phyloP scores from a whole-genome alignment of 2,113 vertebrate genomes.

The Seriola dumerili region DNA sequence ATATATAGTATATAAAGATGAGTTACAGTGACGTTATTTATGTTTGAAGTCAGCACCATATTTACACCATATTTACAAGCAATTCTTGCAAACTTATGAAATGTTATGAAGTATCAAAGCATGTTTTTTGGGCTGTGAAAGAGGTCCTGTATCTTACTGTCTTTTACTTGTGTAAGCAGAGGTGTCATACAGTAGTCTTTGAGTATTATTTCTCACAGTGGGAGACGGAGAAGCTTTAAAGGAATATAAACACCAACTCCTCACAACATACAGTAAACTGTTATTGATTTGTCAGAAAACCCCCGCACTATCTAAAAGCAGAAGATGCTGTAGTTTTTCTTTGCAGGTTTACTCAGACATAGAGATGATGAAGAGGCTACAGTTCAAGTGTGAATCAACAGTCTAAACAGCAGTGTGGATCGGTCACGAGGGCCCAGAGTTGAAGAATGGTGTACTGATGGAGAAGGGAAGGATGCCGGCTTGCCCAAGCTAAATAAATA shows the following conservation, averaged over 20 bases:
- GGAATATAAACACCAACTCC: conserved; percentile 8
- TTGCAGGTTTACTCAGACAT: background rate
- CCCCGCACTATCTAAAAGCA: background rate
- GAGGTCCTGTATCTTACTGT: too few relatives aligned
- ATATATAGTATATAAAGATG: too few relatives aligned
- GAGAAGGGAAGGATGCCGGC: conserved; percentile 31
- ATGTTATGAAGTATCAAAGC: too few relatives aligned
- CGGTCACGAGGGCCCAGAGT: background rate
- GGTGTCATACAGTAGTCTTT: conserved; percentile 1
- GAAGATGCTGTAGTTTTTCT: background rate
- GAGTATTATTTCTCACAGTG: conserved; percentile 20
- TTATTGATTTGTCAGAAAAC: conserved; percentile 8
- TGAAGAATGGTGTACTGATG: conserved; percentile 12
- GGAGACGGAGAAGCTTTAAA: conserved; percentile 9
- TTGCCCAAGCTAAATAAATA: conserved; percentile 63
- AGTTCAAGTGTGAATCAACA: conserved; percentile 21
- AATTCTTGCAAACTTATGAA: too few relatives aligned
- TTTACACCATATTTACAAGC: too few relatives aligned
- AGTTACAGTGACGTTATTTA: too few relatives aligned
- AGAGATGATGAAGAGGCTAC: background rate
- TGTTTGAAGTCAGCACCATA: too few relatives aligned
- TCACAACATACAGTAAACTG: conserved; percentile 9
- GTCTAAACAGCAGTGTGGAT: conserved; percentile 18
- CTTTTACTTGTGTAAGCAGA: background rate
- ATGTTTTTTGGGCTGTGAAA: too few relatives aligned